Base-by-base conservation (phyloP, 1,140 invertebrate species). In the Rhysida immarginata region DNA sequence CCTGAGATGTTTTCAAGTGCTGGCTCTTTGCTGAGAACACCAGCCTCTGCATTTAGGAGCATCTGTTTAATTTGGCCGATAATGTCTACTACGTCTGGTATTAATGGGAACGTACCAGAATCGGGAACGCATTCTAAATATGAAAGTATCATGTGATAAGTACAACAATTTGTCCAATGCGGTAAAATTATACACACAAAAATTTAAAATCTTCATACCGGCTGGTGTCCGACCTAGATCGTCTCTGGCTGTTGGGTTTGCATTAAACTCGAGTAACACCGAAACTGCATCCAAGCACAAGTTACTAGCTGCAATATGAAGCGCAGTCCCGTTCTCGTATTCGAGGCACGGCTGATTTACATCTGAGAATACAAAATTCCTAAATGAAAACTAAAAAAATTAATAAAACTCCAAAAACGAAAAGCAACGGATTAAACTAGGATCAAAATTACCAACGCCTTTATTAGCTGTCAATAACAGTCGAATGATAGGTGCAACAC, bases 301-400 rank as follows among this genome's bases (percentile, higher is more conserved):
- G 59, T 77, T 77, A 35, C 68, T 67, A 2, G 75, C 74, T 16
- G 75, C 73, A 53, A 78, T 77, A 60, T 78, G 76, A 26, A 78
- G 62, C 1, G 75, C 68, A 41, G 75, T 70, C 2, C 74, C 74
- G 54, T 74, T 70, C 45, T 77, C 74, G 69, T 75, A 76, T 58
- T 76, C 74, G 50, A 67, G 63, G 64, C 75, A 77, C 14, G 66
- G 63, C 59, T 66, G 70, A 63, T 78, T 71, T 11, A 73, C 62
- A 60, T 69, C 64, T 61, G 61, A 3, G 20, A 46, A 46, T 11
- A 20, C 16, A 35, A 35, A 8, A 35, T 35, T 16, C 16, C 29
- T 8, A 35, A 35, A 8, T 35, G 5, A 26, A 13, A 46, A 21
- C 21, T 11, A 46, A 24, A 3, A 55, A 26, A 5, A 44, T 52